Percentiles rank a stretch among this genome's conserved stretches.
Evolutionary conservation across 1,140 invertebrate species (phyloP).

Genomic region (Drosophila varians): DNA sequence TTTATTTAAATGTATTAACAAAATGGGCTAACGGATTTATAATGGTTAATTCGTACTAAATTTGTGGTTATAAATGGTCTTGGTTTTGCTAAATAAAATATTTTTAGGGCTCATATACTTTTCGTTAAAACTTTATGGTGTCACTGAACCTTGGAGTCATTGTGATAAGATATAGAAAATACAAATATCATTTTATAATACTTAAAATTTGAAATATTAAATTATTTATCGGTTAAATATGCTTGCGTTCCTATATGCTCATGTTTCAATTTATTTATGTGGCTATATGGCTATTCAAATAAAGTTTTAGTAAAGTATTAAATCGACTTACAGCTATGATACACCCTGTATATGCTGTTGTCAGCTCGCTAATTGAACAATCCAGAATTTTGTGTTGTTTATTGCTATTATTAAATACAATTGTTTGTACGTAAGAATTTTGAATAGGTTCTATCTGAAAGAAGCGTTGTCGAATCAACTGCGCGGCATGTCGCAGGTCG

Average conservation of each 20-base stretch:
- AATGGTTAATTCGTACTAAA: neutral
- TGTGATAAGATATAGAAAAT: neutral
- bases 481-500: slow-evolving; percentile 16
- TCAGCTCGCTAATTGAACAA: slow-evolving; percentile 16
- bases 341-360: slow-evolving; percentile 4
- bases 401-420: slow-evolving; percentile 30
- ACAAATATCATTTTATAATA: neutral
- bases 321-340: slow-evolving; percentile 10
- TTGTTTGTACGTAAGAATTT: slow-evolving; percentile 32
- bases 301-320: neutral
- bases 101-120: neutral
- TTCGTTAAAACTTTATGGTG: slow-evolving; percentile 7
- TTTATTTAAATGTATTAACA: neutral
- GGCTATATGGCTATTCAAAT: neutral
- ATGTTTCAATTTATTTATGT: neutral
- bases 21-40: neutral
- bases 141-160: slow-evolving; percentile 17
- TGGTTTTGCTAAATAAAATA: neutral
- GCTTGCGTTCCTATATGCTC: neutral
- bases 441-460: neutral
- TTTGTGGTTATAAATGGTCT: neutral
- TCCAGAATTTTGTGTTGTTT: slow-evolving; percentile 14
- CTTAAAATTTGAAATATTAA: neutral
- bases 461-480: slow-evolving; percentile 23
- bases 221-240: no score